Evolutionary conservation across 2,113 vertebrate species (phyloP).

Genomic region (Corythaixoides concolor): DNA sequence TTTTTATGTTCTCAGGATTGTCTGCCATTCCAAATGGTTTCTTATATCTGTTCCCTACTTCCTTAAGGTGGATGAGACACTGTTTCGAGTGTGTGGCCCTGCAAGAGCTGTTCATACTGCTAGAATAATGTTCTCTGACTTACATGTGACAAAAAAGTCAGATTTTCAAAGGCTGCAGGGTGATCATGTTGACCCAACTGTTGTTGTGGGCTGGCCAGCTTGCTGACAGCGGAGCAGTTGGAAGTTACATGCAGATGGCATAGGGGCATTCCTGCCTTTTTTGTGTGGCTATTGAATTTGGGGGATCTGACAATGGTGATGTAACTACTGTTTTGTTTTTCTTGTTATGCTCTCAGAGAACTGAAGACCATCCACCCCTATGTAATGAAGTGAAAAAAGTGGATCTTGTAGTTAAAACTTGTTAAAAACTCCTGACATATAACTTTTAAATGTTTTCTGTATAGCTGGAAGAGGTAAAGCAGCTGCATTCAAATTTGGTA

Average conservation of each 20-base stretch:
- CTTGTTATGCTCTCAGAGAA: not conserved
- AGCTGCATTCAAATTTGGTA: not conserved
- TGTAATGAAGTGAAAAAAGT: not conserved
- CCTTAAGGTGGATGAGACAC: not conserved
- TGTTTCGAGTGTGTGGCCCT: not conserved
- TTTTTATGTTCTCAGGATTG: not conserved
- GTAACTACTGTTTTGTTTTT: not conserved
- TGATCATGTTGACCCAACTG: constrained; percentile 7
- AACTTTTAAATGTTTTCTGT: not conserved
- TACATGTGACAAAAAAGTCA: constrained; percentile 50
- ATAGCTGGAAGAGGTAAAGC: not conserved
- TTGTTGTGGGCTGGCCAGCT: not conserved
- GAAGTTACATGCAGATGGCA: constrained; percentile 24
- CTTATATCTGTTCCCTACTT: not conserved
- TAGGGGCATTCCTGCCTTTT: not conserved
- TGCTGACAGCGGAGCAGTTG: not conserved
- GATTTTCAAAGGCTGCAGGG: constrained; percentile 50
- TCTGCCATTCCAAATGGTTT: not conserved
- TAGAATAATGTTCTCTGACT: constrained; percentile 53
- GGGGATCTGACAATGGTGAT: not conserved
- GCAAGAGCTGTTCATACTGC: not conserved
- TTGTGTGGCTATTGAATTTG: not conserved
- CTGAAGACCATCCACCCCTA: not conserved
- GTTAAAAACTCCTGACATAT: not conserved
- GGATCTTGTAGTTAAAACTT: not conserved